phyloP scores from a whole-genome alignment of 2,797 vertebrate genomes.

The Cephalopachus bancanus region DNA sequence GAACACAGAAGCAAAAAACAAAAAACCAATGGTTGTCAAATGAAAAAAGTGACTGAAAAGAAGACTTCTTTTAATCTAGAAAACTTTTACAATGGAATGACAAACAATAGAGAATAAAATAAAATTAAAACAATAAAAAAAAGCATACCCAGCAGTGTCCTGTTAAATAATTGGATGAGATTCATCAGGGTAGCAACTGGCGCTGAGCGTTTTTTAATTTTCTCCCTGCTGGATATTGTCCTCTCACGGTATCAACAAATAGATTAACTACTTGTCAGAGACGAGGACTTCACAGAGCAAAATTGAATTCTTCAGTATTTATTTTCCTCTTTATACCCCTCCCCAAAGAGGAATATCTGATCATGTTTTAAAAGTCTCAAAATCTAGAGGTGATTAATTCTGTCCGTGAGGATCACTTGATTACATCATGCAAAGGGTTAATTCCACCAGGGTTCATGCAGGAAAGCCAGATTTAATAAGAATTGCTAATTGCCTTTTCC shows the following conservation, averaged over 20 bases:
- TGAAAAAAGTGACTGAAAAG: constrained; percentile 63
- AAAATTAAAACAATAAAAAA: constrained; percentile 72
- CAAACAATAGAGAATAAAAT: constrained; percentile 72
- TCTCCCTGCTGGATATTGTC: constrained; percentile 75
- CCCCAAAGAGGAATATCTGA: constrained; percentile 66
- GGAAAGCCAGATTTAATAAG: neutral
- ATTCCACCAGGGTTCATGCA: neutral
- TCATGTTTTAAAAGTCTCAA: neutral
- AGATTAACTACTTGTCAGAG: constrained; percentile 79
- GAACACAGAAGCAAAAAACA: constrained; percentile 56
- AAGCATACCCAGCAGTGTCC: constrained; percentile 71
- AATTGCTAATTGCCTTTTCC: constrained; percentile 19
- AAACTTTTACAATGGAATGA: constrained; percentile 72
- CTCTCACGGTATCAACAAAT: constrained; percentile 75
- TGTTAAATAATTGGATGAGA: constrained; percentile 79
- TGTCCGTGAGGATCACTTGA: neutral
- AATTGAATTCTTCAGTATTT: constrained; percentile 71
- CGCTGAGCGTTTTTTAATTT: constrained; percentile 78
- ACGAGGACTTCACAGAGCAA: neutral
- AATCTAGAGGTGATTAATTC: constrained; percentile 66
- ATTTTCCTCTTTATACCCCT: constrained; percentile 51
- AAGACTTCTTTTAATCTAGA: neutral
- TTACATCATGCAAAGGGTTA: neutral
- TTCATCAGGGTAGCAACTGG: constrained; percentile 66
- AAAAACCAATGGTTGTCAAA: constrained; percentile 54